These are phyloP conservation scores for Myathropa florea DNA, from an alignment of 2,888 invertebrate species.

Conservation along the genomic window DNA sequence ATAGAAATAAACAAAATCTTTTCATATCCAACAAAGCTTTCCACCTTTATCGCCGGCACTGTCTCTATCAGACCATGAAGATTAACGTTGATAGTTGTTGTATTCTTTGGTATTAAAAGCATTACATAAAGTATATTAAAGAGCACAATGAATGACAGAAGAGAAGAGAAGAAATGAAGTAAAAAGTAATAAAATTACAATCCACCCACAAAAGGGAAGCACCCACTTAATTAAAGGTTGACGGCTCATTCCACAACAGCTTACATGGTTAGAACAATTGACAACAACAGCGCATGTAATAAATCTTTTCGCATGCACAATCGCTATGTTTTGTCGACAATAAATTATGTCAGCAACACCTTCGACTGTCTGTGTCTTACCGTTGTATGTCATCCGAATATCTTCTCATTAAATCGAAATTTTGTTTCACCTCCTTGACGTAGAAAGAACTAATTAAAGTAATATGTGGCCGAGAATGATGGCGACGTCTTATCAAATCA, in stretches of 20 bases:
- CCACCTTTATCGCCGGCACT: neutral
- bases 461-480: slow-evolving; percentile 18
- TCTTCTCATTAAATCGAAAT: slow-evolving; percentile 67
- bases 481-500: slow-evolving; percentile 55
- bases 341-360: slow-evolving; percentile 12
- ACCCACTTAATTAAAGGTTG: slow-evolving; percentile 67
- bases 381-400: slow-evolving; percentile 63
- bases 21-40: neutral
- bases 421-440: slow-evolving; percentile 42
- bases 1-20: neutral
- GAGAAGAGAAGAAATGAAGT: slow-evolving; percentile 35
- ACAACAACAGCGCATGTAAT: slow-evolving; percentile 14
- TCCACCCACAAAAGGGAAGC: slow-evolving; percentile 60
- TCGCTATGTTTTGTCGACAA: slow-evolving; percentile 13
- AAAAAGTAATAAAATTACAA: slow-evolving; percentile 63
- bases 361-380: slow-evolving; percentile 37
- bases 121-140: slow-evolving; percentile 49
- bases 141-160: slow-evolving; percentile 14
- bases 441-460: slow-evolving; percentile 21
- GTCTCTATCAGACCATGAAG: slow-evolving; percentile 15
- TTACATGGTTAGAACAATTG: slow-evolving; percentile 25
- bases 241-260: slow-evolving; percentile 31
- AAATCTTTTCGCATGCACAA: slow-evolving; percentile 59
- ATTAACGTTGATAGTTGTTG: slow-evolving; percentile 56
- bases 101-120: slow-evolving; percentile 46